phyloP scores from a whole-genome alignment of 2,888 invertebrate species.

The Drosophila meridiana region DNA sequence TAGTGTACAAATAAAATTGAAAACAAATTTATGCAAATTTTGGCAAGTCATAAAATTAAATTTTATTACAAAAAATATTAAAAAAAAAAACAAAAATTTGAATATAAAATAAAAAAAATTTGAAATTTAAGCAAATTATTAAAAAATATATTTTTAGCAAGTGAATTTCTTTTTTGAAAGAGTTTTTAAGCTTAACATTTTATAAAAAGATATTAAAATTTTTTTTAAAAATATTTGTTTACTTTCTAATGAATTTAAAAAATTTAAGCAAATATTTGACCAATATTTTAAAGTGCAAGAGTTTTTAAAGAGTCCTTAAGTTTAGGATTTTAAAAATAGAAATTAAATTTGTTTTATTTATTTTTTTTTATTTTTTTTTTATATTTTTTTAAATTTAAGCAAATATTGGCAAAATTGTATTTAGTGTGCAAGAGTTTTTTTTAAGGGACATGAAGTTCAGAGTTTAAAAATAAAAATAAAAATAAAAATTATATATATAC shows the following conservation, averaged over 20 bases:
- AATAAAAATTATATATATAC: neutral
- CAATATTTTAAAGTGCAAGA: neutral
- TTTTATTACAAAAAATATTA: neutral
- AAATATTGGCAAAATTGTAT: no score
- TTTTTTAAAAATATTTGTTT: no score
- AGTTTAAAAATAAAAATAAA: neutral
- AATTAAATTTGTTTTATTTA: neutral
- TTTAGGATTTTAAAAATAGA: neutral
- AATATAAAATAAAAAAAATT: neutral
- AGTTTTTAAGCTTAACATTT: no score
- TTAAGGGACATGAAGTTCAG: no score
- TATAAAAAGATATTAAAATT: no score
- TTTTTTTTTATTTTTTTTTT: no score
- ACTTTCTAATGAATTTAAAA: no score
- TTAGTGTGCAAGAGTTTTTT: no score
- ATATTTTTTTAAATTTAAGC: no score
- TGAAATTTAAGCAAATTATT: neutral
- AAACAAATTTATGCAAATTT: neutral
- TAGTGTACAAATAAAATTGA: neutral
- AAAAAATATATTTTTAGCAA: neutral
- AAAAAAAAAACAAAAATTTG: neutral
- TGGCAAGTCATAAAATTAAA: conserved; percentile 1
- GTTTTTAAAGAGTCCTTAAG: neutral
- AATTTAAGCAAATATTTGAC: neutral
- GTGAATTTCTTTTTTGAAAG: no score